Evolutionary conservation across 2,113 vertebrate species (phyloP), one percentile per base, ranked within the genome.

Genomic region (Pedetes capensis): DNA sequence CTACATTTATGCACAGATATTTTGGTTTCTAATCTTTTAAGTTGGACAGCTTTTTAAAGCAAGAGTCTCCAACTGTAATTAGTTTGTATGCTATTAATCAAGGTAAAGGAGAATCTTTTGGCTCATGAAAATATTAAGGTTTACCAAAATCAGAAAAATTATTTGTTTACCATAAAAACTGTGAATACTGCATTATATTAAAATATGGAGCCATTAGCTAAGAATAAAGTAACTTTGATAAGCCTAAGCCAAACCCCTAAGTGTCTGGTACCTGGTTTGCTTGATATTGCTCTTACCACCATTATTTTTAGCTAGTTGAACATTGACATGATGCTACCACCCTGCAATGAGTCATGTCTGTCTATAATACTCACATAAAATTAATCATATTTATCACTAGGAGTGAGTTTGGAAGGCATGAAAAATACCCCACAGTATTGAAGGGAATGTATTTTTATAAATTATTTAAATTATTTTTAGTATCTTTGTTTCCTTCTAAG

Each of bases 381-480:
- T 53, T 72, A 39, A 34, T 76, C 20, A 0, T 53, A 25, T 88
- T 84, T 55, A 71, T 17, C 87, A 14, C 13, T n/a, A 64, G 25
- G 8, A 84, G 47, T 49, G 39, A 55, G 10, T n/a, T 69, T 66
- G 29, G 17, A 85, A 93, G 85, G 39, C 55, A 42, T 37, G 14
- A 63, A 27, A 66, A 75, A 71, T 49, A 64, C 53, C 53, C 78
- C 59, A 76, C 25, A 49, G 18, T 68, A 61, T 49, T 34, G 55
- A 86, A 84, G 17, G 49, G 59, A 82, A 47, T 10, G 47, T n/a
- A 39, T 81, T 85, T 76, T 86, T 78, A 55, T 82, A 32, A 78
- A 75, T 93, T 75, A 78, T 83, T 82, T 64, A 25, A n/a, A 68
- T 89, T 83, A 53, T 84, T 92, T 76, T 85, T 76, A 72, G 78